Evolutionary conservation across 2,888 invertebrate genomes (phyloP), one percentile per base, ranked within the genome.

Genomic region (Spilosoma lubricipeda): DNA sequence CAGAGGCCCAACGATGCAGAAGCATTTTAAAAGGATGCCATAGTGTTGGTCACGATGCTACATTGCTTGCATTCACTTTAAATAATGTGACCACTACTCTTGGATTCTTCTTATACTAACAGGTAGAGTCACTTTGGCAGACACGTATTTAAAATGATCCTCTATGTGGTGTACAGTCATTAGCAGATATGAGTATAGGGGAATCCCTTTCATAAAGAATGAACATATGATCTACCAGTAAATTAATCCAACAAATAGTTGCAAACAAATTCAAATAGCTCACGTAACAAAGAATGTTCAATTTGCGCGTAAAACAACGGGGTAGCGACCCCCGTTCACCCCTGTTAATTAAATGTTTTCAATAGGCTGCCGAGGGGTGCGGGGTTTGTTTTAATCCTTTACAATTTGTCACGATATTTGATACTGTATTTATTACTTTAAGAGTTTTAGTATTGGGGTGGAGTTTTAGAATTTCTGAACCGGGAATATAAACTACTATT

Each of bases 291-390:
- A 80, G 85, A 86, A 85, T 84, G 84, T 77, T 68, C 81, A 77
- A 82, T 77, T 75, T 80, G 85, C 75, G 80, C 78, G 80, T 80
- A 45, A 73, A 80, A 80, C 79, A 77, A 81, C 75, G 79, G 84
- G 83, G 80, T 78, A 64, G 72, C 75, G 52, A 73, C 75, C 82
- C 81, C 71, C 45, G 66, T 13, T 18, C 70, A 66, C 77, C 77
- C 75, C 80, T 79, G 80, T 85, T 84, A 84, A 84, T 85, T 82
- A 80, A 82, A 83, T 82, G 82, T 82, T 82, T 85, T 80, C 80
- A 81, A 85, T 81, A 73, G 80, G 72, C 71, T 27, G n/a, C 4
- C n/a, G 67, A 39, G 65, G 67, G 15, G 67, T 36, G 48, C 20
- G 74, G 67, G 70, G 71, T 64, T 27, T 30, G 52, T 36, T 67